Conservation (phyloP, 2,797 vertebrate species). For the Acipenser transmontanus region DNA sequence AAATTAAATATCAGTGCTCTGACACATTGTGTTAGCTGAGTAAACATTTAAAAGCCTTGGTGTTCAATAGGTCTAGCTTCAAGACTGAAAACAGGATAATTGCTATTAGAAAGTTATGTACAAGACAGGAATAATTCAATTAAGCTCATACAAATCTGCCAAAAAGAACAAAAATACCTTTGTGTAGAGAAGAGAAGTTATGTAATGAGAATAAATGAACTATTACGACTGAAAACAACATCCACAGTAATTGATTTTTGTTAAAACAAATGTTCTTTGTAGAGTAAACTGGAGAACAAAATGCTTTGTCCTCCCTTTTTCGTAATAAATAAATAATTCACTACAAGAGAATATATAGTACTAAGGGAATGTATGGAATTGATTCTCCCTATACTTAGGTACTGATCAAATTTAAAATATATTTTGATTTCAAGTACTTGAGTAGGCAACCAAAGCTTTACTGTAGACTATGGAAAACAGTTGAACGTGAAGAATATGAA, state of each 20-base stretch:
- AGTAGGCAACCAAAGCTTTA: no score
- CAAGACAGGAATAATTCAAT: constrained; percentile 4
- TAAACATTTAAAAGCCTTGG: not conserved
- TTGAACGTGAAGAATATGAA: no score
- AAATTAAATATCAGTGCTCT: not conserved
- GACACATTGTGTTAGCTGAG: not conserved
- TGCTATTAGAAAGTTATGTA: constrained; percentile 8
- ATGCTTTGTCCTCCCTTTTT: constrained; percentile 13
- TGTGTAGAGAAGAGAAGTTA: constrained; percentile 17
- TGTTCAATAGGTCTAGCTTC: constrained; percentile 3
- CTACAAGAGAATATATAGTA: constrained; percentile 10
- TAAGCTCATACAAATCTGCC: constrained; percentile 5
- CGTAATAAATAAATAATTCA: constrained; percentile 19
- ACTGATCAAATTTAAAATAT: not conserved
- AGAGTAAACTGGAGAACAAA: constrained; percentile 14
- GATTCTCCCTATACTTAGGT: constrained; percentile 12
- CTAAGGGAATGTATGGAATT: constrained; percentile 4
- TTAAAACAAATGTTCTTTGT: constrained; percentile 12
- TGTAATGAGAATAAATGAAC: constrained; percentile 18
- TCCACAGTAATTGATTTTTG: constrained; percentile 21
- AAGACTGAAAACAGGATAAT: not conserved
- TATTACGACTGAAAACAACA: constrained; percentile 15
- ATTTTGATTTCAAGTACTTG: no score
- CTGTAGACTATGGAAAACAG: no score
- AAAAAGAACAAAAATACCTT: constrained; percentile 1